Percentiles rank a stretch among this genome's conserved stretches.
Conservation (phyloP, 2,888 invertebrate species). For the Caprella mutica region DNA sequence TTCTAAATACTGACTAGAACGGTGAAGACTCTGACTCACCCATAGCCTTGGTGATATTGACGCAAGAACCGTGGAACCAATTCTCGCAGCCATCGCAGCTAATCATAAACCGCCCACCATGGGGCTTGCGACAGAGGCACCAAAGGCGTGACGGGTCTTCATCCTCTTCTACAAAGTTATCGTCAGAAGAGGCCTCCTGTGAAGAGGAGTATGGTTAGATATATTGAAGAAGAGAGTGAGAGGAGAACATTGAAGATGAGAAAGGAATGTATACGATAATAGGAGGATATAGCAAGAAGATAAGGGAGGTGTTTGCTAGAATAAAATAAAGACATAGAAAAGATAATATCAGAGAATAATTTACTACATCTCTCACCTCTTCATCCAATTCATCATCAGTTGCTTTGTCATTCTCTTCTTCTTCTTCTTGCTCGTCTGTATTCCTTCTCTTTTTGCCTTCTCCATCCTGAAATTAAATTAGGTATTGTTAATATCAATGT, state of each 20-base stretch:
- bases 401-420: too few species aligned
- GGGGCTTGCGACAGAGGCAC: constrained; percentile 91
- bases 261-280: neutral
- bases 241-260: neutral
- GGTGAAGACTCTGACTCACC: too few species aligned
- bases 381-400: too few species aligned
- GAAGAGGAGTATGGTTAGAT: neutral
- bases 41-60: constrained; percentile 80
- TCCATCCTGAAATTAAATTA: too few species aligned
- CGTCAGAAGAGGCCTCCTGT: constrained; percentile 37
- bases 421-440: too few species aligned
- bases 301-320: neutral
- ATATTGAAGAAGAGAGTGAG: neutral
- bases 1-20: too few species aligned
- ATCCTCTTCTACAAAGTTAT: constrained; percentile 40
- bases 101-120: constrained; percentile 89
- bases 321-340: neutral
- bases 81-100: constrained; percentile 92
- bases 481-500: too few species aligned
- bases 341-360: neutral
- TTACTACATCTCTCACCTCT: too few species aligned
- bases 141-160: constrained; percentile 86
- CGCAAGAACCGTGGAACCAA: constrained; percentile 97
- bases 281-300: neutral
- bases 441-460: too few species aligned